Percentiles rank a stretch among this genome's conserved stretches.
Conservation (phyloP, 2,888 invertebrate species). For the Chymomyza fuscimana region DNA sequence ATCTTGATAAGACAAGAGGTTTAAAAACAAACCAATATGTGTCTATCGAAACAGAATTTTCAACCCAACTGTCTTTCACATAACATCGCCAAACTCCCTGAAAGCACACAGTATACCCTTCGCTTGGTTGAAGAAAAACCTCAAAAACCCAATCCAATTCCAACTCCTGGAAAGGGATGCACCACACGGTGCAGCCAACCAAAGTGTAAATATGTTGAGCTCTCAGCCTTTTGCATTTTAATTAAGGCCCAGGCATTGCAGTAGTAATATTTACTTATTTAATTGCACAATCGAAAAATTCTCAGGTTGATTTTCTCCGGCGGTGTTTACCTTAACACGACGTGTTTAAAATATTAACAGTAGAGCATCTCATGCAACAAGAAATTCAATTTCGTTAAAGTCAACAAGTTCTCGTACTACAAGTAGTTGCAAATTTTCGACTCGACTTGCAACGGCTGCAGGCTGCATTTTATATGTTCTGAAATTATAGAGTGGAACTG, state of each 20-base stretch:
- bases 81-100: background rate
- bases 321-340: conserved; percentile 62
- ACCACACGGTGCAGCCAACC: background rate
- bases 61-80: too few relatives aligned
- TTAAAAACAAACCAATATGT: too few relatives aligned
- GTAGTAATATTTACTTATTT: conserved; percentile 62
- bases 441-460: conserved; percentile 53
- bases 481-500: conserved; percentile 54
- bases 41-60: too few relatives aligned
- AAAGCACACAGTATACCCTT: background rate
- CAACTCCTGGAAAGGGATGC: background rate
- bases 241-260: conserved; percentile 50
- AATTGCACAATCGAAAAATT: conserved; percentile 70
- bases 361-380: conserved; percentile 36
- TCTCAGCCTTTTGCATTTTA: conserved; percentile 56
- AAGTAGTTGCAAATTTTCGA: conserved; percentile 41
- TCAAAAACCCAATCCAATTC: background rate
- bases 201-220: conserved; percentile 46
- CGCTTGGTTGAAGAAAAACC: background rate
- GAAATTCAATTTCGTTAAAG: conserved; percentile 71
- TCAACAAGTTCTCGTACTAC: conserved; percentile 50
- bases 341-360: conserved; percentile 62
- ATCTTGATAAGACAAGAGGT: too few relatives aligned
- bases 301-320: conserved; percentile 46
- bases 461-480: conserved; percentile 68